A percentile compares a stretch with the other conserved stretches of the same genome.
Conservation (phyloP, 2,888 invertebrate genomes). For the Polydrusus pterygomalis region DNA sequence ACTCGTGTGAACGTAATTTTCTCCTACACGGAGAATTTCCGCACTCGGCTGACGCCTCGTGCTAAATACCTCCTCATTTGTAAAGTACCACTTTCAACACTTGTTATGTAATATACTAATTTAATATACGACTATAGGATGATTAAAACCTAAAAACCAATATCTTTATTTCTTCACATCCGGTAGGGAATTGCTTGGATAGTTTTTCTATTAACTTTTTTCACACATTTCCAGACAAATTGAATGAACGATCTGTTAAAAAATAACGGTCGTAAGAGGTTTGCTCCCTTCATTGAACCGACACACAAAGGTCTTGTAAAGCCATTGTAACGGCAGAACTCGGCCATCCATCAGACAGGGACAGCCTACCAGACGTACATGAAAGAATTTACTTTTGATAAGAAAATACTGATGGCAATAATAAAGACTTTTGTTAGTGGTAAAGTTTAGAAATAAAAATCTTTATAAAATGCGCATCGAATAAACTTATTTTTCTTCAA, state of each 20-base stretch:
- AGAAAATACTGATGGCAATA: constrained; percentile 3
- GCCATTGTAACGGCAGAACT: constrained; percentile 65
- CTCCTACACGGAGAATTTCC: too few species aligned
- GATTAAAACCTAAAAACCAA: not conserved
- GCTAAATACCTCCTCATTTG: too few species aligned
- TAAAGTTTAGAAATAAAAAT: not conserved
- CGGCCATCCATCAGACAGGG: constrained; percentile 67
- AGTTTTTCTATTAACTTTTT: constrained; percentile 12
- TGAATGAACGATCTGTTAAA: constrained; percentile 40
- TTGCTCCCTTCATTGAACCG: constrained; percentile 49
- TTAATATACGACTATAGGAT: too few species aligned
- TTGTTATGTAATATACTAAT: too few species aligned
- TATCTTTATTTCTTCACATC: too few species aligned
- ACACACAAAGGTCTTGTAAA: constrained; percentile 66
- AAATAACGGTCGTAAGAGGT: constrained; percentile 38
- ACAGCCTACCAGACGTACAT: constrained; percentile 66
- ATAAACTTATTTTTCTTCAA: too few species aligned
- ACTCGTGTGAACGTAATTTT: too few species aligned
- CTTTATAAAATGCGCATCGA: too few species aligned
- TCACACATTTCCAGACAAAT: constrained; percentile 18
- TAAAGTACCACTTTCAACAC: too few species aligned
- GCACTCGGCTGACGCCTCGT: too few species aligned
- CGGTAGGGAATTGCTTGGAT: not conserved
- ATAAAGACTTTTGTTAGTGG: not conserved
- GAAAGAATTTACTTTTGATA: constrained; percentile 66